Percentiles rank a stretch among this genome's conserved stretches.
These are phyloP conservation scores for Anadara kagoshimensis DNA, from an alignment of 1,140 invertebrate species.

Conservation along the genomic window DNA sequence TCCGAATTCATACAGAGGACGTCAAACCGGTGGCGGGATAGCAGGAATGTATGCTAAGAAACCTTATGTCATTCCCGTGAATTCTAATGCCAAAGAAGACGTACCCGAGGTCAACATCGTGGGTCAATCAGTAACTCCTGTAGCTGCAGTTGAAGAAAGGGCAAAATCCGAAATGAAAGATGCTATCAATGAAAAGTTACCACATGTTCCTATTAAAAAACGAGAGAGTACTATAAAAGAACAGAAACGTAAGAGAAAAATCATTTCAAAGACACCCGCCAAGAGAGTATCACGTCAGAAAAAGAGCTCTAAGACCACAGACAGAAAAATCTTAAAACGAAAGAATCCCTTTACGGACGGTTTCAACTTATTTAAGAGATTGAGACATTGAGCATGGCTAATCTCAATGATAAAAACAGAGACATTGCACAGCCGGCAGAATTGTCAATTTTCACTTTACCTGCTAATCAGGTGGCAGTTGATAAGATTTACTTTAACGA, in stretches of 20 bases:
- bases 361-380: background rate
- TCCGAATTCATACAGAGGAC: constrained; percentile 8
- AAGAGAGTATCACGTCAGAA: background rate
- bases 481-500: constrained; percentile 29
- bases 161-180: constrained; percentile 22
- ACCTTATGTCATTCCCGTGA: constrained; percentile 31
- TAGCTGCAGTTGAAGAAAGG: constrained; percentile 25
- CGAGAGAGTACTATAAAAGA: constrained; percentile 11
- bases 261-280: background rate
- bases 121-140: no score
- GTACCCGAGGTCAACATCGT: no score
- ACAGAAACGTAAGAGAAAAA: background rate
- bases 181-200: background rate
- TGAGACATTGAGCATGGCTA: constrained; percentile 5
- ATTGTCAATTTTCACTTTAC: constrained; percentile 26
- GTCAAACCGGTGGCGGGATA: background rate
- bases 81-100: no score
- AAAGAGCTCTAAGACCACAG: background rate
- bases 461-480: constrained; percentile 27
- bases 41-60: constrained; percentile 8
- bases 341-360: background rate
- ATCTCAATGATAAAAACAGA: constrained; percentile 24
- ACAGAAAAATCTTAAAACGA: background rate
- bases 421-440: constrained; percentile 25
- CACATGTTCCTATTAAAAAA: constrained; percentile 7